Evolutionary conservation across 2,797 vertebrate species (phyloP), one percentile per base, ranked within the genome.

Genomic region (Crenichthys baileyi): DNA sequence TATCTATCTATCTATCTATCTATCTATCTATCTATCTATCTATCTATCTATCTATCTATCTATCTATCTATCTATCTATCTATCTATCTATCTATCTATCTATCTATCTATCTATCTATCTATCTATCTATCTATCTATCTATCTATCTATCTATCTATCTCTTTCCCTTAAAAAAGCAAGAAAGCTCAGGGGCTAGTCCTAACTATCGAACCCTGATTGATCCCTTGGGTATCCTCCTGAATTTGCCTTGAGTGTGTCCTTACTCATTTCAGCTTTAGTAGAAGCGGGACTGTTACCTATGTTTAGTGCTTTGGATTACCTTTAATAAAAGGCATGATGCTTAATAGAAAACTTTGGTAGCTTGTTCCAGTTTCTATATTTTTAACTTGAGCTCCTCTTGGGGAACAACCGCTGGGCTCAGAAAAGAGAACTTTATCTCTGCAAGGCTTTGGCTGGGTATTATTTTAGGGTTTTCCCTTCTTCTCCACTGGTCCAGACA

Each of bases 401-500:
- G 20, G 77, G 77, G 63, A 80, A 81, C 72, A 84, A 76, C 81
- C 88, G 88, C 89, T 88, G 78, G 85, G 83, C 83, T 78, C 74
- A 82, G 83, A 80, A 81, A 83, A 82, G 72, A 79, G 74, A 88
- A 65, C 67, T 80, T 86, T 87, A 79, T 86, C 75, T 76, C 75
- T 79, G 79, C 26, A 31, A 79, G 68, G 67, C 44, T 60, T 55
- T 81, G 70, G 81, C 77, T 55, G 51, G 83, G 74, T 78, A 87
- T 91, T 85, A 82, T 90, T 90, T 89, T 67, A 87, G 81, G 70
- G 83, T 79, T 83, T 81, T 86, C 85, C 80, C 46, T 74, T 90
- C 82, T 84, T 88, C 87, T 91, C 86, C 78, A 82, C 89, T 88
- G 85, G 89, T 85, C 74, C 81, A 93, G 90, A 93, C 91, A 86